These are phyloP conservation scores for Tenodera sinensis DNA, from an alignment of 2,888 invertebrate genomes.

Conservation along the genomic window DNA sequence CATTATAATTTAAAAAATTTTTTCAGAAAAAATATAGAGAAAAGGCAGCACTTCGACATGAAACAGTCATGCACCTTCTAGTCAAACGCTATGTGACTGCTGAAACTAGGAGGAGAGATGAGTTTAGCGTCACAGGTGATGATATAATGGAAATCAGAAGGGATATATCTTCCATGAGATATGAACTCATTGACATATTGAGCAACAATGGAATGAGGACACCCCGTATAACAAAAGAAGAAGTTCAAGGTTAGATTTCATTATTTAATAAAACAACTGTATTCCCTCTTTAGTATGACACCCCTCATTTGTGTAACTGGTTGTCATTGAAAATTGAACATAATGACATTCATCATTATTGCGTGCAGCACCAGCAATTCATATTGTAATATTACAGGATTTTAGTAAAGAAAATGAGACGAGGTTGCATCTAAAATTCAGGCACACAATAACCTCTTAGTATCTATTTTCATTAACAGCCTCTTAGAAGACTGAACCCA, in stretches of 20 bases:
- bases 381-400: too few species aligned
- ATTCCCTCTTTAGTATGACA: too few species aligned
- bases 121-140: slow-evolving; percentile 91
- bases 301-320: too few species aligned
- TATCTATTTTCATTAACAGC: too few species aligned
- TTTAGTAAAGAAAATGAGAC: too few species aligned
- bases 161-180: slow-evolving; percentile 91
- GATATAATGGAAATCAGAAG: slow-evolving; percentile 98
- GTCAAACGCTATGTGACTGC: slow-evolving; percentile 90
- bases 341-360: too few species aligned
- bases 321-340: too few species aligned
- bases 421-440: too few species aligned
- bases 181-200: slow-evolving; percentile 88
- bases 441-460: too few species aligned
- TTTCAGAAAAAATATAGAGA: slow-evolving; percentile 69
- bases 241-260: slow-evolving; percentile 53
- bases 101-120: slow-evolving; percentile 83
- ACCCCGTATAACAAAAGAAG: slow-evolving; percentile 64
- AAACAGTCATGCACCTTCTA: slow-evolving; percentile 81
- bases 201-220: slow-evolving; percentile 84
- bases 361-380: too few species aligned
- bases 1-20: not conserved
- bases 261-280: not conserved
- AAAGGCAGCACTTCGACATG: slow-evolving; percentile 67
- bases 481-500: too few species aligned